Conservation (phyloP, 2,113 vertebrate genomes). For the Suricata suricatta region DNA sequence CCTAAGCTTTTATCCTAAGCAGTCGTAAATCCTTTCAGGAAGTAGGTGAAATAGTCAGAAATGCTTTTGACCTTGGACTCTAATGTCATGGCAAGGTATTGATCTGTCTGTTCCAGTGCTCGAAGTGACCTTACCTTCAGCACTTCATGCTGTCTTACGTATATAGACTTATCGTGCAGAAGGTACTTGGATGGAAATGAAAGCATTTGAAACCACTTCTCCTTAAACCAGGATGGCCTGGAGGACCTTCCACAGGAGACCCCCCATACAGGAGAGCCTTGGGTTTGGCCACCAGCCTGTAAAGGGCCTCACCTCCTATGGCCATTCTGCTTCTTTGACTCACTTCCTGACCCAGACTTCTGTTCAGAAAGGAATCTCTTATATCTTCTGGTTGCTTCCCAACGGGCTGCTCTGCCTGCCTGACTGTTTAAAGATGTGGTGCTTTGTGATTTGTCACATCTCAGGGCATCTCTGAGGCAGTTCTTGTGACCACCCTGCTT, state of each 20-base stretch:
- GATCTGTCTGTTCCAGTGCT: neutral
- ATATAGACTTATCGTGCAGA: fast-evolving
- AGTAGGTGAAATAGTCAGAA: neutral
- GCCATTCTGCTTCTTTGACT: neutral
- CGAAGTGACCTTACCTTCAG: neutral
- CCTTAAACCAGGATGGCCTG: neutral
- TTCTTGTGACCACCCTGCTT: slow-evolving; percentile 47
- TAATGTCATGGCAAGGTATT: neutral
- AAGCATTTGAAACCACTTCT: neutral
- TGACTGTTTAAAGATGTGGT: neutral
- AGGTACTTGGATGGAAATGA: neutral
- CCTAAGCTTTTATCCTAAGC: neutral
- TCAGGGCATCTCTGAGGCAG: slow-evolving; percentile 2
- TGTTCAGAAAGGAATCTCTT: neutral
- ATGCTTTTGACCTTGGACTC: neutral
- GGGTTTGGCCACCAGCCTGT: neutral
- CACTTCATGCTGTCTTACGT: neutral
- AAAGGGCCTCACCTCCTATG: neutral
- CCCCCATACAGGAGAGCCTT: neutral
- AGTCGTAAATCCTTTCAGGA: neutral
- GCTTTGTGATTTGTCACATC: slow-evolving; percentile 22
- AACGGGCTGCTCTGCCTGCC: neutral
- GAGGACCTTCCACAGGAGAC: neutral
- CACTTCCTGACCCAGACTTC: slow-evolving; percentile 25
- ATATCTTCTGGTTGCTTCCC: neutral